A percentile compares a stretch with the other conserved stretches of the same genome.
Evolutionary conservation across 2,797 vertebrate genomes (phyloP).

Genomic region (Sebastiscus albofasciatus): DNA sequence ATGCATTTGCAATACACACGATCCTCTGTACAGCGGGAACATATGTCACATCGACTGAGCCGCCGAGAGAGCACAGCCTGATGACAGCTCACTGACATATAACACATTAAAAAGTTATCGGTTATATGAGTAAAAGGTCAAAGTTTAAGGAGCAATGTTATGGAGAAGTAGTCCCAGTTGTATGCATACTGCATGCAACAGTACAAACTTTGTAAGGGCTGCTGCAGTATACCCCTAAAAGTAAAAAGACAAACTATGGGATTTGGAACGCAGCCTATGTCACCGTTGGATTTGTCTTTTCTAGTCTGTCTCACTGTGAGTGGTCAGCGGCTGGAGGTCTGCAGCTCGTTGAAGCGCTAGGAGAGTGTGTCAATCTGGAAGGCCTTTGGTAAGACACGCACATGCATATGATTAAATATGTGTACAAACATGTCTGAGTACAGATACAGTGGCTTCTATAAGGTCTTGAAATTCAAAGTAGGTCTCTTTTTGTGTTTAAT

Average conservation of each 20-base stretch:
- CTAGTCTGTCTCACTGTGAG: slow-evolving; percentile 76
- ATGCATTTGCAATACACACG: background rate
- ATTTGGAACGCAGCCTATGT: background rate
- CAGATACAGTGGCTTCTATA: background rate
- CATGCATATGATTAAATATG: background rate
- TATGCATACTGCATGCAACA: background rate
- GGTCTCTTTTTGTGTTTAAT: background rate
- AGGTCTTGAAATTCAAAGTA: background rate
- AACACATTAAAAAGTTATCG: background rate
- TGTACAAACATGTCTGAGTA: background rate
- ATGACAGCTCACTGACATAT: background rate
- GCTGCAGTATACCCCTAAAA: no score
- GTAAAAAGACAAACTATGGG: no score
- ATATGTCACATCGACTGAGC: no score
- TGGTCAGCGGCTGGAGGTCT: slow-evolving; percentile 56
- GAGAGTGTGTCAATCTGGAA: slow-evolving; percentile 63
- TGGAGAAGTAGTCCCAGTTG: background rate
- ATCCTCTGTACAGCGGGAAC: background rate
- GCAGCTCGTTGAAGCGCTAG: slow-evolving; percentile 67
- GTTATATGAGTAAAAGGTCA: background rate
- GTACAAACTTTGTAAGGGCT: no score
- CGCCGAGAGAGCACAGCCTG: background rate
- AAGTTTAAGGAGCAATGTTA: background rate
- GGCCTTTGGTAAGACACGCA: slow-evolving; percentile 70
- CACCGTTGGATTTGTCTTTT: slow-evolving; percentile 5